These are phyloP conservation scores for Callitettix versicolor DNA, from an alignment of 1,140 invertebrate genomes.

Conservation along the genomic window DNA sequence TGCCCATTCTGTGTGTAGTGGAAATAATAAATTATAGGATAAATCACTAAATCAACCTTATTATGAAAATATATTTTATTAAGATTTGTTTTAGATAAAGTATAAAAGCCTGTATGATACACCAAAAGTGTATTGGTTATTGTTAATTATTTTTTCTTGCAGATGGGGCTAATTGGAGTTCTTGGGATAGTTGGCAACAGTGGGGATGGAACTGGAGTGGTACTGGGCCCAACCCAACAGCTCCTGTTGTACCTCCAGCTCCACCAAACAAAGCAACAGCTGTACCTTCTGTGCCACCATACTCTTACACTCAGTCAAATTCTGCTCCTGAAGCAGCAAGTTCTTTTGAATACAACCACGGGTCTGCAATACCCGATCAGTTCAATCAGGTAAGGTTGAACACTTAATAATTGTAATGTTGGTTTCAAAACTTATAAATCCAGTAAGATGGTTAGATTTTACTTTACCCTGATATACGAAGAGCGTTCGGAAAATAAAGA, in stretches of 20 bases:
- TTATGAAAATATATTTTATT: no score
- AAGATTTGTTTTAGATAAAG: no score
- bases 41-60: no score
- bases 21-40: no score
- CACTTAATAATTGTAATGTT: background rate
- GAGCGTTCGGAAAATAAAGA: no score
- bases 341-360: conserved; percentile 27
- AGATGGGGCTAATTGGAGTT: conserved; percentile 24
- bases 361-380: conserved; percentile 26
- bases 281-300: conserved; percentile 28
- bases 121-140: no score
- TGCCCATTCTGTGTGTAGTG: no score
- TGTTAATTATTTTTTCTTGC: no score
- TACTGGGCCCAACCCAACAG: conserved; percentile 31
- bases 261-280: conserved; percentile 22
- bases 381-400: conserved; percentile 20
- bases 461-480: no score
- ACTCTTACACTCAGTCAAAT: conserved; percentile 30
- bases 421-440: background rate
- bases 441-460: no score
- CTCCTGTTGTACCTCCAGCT: conserved; percentile 31
- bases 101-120: no score
- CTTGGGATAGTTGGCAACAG: conserved; percentile 49
- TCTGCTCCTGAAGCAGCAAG: conserved; percentile 34
- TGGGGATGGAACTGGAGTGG: conserved; percentile 38